Conservation (phyloP, 2,888 invertebrate genomes). For the Scaptomyza caliginosa region DNA sequence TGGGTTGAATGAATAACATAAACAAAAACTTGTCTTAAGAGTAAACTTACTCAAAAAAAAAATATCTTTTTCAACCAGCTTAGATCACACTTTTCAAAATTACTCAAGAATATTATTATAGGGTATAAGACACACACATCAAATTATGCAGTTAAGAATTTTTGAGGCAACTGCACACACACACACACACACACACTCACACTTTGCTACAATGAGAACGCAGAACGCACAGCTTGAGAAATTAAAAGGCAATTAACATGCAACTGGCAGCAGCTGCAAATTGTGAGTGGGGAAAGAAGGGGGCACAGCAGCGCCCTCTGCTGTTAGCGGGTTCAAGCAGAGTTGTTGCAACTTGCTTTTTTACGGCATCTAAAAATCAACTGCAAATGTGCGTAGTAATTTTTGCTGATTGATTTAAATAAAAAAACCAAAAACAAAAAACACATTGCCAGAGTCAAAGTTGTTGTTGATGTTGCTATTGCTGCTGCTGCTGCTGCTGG, state of each 20-base stretch:
- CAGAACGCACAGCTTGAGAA: conserved; percentile 58
- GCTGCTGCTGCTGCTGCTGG: conserved; percentile 12
- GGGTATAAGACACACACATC: conserved; percentile 30
- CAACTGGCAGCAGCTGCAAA: conserved; percentile 64
- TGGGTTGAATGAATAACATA: no score
- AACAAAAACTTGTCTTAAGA: no score
- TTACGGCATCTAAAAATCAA: conserved; percentile 66
- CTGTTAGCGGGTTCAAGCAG: conserved; percentile 52
- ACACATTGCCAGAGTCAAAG: conserved; percentile 46
- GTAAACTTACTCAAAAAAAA: no score
- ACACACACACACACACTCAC: background rate
- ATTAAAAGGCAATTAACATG: conserved; percentile 79
- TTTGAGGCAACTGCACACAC: conserved; percentile 19
- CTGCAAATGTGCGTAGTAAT: conserved; percentile 72
- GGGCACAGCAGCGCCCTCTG: conserved; percentile 42
- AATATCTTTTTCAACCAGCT: background rate
- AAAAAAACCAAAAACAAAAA: conserved; percentile 18
- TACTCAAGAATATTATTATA: conserved; percentile 4
- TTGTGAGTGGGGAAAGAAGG: conserved; percentile 7
- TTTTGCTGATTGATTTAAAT: conserved; percentile 75
- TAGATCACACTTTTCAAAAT: background rate
- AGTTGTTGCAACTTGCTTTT: conserved; percentile 21
- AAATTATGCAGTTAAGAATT: conserved; percentile 17
- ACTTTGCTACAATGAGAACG: background rate
- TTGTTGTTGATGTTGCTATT: conserved; percentile 17